Conservation (phyloP, 2,797 vertebrate species). For the Aldrovandia affinis region DNA sequence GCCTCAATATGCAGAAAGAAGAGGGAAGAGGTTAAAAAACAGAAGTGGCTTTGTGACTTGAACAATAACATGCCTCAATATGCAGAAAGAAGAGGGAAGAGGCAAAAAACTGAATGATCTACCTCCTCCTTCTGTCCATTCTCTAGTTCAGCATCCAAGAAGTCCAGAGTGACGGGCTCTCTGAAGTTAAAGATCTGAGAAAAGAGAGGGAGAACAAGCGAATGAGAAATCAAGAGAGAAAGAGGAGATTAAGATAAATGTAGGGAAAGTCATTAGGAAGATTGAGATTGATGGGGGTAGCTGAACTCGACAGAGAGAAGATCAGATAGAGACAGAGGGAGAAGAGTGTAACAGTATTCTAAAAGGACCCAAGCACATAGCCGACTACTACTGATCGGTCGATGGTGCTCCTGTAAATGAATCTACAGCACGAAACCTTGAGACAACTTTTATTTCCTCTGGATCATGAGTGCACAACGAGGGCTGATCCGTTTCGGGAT, state of each 20-base stretch:
- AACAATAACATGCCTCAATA: too few species aligned
- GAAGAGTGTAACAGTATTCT: not conserved
- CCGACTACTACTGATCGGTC: not conserved
- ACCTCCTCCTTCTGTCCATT: conserved; percentile 94
- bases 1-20: too few species aligned
- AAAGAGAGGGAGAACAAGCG: not conserved
- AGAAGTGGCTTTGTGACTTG: too few species aligned
- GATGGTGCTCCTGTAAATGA: not conserved
- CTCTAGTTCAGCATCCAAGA: conserved; percentile 95
- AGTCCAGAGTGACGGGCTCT: conserved; percentile 93
- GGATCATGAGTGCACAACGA: too few species aligned
- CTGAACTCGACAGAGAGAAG: conserved; percentile 27
- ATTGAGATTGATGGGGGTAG: conserved; percentile 8
- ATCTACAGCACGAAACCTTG: not conserved
- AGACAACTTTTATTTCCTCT: not conserved
- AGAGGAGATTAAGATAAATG: conserved; percentile 10
- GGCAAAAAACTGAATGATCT: conserved; percentile 36
- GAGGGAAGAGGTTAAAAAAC: too few species aligned
- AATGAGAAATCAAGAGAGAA: not conserved
- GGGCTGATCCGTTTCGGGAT: too few species aligned
- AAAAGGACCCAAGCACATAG: not conserved
- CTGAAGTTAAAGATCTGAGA: conserved; percentile 89
- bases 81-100: too few species aligned
- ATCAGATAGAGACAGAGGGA: not conserved
- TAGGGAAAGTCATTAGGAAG: not conserved